Evolutionary conservation across 2,888 invertebrate species (phyloP).

Genomic region (Patella pellucida): DNA sequence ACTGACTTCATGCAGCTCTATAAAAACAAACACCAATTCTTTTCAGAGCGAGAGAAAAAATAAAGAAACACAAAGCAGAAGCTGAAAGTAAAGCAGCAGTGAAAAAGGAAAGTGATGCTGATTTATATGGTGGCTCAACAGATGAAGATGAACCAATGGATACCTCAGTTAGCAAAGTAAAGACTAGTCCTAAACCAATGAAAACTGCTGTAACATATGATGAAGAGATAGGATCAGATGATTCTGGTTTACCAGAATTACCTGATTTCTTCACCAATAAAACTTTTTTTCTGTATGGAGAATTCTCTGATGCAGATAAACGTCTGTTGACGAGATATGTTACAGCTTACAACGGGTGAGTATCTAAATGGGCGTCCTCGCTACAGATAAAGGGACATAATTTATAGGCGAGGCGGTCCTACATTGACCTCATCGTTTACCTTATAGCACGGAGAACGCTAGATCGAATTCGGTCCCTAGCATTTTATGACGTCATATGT

Average conservation of each 20-base stretch:
- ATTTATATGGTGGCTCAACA: conserved; percentile 55
- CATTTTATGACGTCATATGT: no score
- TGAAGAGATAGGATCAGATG: conserved; percentile 36
- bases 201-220: conserved; percentile 26
- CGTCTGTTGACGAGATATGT: conserved; percentile 68
- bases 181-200: conserved; percentile 20
- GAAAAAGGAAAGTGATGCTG: conserved; percentile 37
- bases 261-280: conserved; percentile 65
- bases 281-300: conserved; percentile 67
- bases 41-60: conserved; percentile 41
- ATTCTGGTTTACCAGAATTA: conserved; percentile 61
- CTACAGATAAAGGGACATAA: no score
- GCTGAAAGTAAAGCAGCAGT: conserved; percentile 18
- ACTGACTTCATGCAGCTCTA: no score
- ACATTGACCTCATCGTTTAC: no score
- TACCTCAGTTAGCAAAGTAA: background rate
- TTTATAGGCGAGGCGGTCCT: no score
- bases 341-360: conserved; percentile 77
- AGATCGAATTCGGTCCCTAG: no score
- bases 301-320: conserved; percentile 50
- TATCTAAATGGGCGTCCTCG: background rate
- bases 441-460: no score
- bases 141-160: conserved; percentile 56
- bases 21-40: background rate
- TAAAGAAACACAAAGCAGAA: conserved; percentile 17